Base-by-base conservation (phyloP, 2,113 vertebrate genomes). In the Pelecanus crispus region DNA sequence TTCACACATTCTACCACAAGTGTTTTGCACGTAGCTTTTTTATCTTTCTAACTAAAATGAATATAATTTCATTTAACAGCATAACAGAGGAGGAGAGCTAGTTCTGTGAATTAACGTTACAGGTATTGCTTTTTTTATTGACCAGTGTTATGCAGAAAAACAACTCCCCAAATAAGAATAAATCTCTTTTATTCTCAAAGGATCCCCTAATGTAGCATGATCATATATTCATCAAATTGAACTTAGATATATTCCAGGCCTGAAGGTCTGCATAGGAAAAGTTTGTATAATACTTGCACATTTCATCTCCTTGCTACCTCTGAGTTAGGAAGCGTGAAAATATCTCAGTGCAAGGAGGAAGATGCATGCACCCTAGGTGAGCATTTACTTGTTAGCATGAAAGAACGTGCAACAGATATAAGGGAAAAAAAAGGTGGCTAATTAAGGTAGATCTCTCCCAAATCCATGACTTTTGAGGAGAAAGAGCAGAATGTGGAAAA, bases 1-100 rank as follows among this genome's bases (percentile, higher is more conserved):
- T 87, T 90, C 29, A 59, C 11, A 34, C n/a, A 22, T 70, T 92
- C 65, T 75, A 13, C 32, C 38, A 28, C 20, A 45, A 87, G 44
- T 88, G 55, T 90, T 93, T 86, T 90, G 79, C 20, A 50, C 32
- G 9, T 34, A 59, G 29, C 19, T 79, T 85, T 68, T 93, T 79
- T 45, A 50, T 87, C 38, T 86, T 81, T 44, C 78, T 88, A 55
- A 62, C 28, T 75, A 24, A 94, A 72, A 82, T 65, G 2, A 75
- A 50, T 68, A 50, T 75, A 53, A 59, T 84, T 53, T n/a, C 8
- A 74, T 74, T 74, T 55, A 63, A 83, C 20, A 53, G 14, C 20
- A 34, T 49, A 52, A 58, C 16, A 88, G 53, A 81, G 32, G 44
- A 65, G 28, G 36, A 73, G 8, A 78, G 28, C 10, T 90, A 36